A percentile compares a stretch with the other conserved stretches of the same genome.
Conservation (phyloP, 64 coral and sea anemone species). For the Pachyseris speciosa region DNA sequence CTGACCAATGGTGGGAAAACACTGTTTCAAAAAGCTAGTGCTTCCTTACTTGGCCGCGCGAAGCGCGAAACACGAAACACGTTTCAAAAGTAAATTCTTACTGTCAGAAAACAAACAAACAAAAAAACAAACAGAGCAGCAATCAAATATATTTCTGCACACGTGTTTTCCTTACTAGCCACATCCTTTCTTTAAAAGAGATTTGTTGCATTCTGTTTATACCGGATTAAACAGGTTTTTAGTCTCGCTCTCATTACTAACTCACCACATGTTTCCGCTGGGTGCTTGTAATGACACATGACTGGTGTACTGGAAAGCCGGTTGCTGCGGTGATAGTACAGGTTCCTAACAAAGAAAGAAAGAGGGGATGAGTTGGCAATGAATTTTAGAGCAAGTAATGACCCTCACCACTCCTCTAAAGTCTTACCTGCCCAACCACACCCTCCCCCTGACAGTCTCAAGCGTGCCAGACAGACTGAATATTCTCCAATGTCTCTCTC, state of each 20-base stretch:
- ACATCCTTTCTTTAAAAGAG: too few relatives aligned
- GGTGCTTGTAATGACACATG: constrained; percentile 96
- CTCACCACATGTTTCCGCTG: constrained; percentile 99
- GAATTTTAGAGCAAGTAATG: background rate
- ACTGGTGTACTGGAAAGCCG: constrained; percentile 97
- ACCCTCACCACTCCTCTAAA: background rate
- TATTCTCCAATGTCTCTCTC: constrained; percentile 99
- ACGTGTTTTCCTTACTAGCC: too few relatives aligned
- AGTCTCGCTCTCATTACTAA: background rate
- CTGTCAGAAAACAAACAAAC: too few relatives aligned
- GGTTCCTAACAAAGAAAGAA: constrained; percentile 65
- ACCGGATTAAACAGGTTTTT: background rate
- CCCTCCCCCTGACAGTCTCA: constrained; percentile 96
- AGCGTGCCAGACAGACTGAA: constrained; percentile 98
- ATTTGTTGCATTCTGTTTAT: background rate
- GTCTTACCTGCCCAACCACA: constrained; percentile 92
- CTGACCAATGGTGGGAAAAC: too few relatives aligned
- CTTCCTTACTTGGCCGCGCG: too few relatives aligned
- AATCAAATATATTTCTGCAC: too few relatives aligned
- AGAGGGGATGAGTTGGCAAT: background rate
- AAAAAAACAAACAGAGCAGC: too few relatives aligned
- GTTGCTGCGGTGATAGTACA: constrained; percentile 83
- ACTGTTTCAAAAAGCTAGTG: too few relatives aligned
- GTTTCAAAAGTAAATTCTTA: too few relatives aligned
- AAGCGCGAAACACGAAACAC: too few relatives aligned